Evolutionary conservation across 2,113 vertebrate species (phyloP).

Genomic region (Choloepus hoffmanni): DNA sequence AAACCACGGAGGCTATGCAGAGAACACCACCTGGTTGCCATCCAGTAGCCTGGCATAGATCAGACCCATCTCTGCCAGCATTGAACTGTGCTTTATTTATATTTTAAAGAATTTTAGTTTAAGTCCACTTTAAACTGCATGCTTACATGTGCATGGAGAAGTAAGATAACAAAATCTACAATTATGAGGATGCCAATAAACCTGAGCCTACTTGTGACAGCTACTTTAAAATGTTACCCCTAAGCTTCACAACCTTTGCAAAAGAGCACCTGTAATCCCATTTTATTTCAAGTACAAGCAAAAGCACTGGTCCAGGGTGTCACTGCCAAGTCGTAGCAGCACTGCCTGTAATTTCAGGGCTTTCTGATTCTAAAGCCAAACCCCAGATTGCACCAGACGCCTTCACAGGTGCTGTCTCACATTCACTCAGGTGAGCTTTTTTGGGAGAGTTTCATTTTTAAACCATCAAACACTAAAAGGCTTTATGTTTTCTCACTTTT

Average conservation of each 20-base stretch:
- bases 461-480: neutral
- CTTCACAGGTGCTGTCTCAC: neutral
- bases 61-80: neutral
- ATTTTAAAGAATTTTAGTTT: neutral
- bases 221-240: neutral
- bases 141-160: neutral
- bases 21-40: neutral
- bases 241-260: neutral
- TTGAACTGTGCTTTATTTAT: neutral
- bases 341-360: neutral
- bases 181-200: neutral
- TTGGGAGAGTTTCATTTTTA: slow-evolving; percentile 48
- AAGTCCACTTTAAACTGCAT: neutral
- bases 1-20: neutral
- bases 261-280: neutral
- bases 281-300: neutral
- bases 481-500: neutral
- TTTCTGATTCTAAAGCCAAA: slow-evolving; percentile 18
- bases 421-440: neutral
- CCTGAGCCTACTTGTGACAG: neutral
- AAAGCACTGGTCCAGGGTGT: neutral
- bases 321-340: neutral
- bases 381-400: neutral
- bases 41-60: neutral
- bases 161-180: neutral